Evolutionary conservation across 1,140 invertebrate genomes (phyloP), one percentile per base, ranked within the genome.

Genomic region (Drosophila orena): DNA sequence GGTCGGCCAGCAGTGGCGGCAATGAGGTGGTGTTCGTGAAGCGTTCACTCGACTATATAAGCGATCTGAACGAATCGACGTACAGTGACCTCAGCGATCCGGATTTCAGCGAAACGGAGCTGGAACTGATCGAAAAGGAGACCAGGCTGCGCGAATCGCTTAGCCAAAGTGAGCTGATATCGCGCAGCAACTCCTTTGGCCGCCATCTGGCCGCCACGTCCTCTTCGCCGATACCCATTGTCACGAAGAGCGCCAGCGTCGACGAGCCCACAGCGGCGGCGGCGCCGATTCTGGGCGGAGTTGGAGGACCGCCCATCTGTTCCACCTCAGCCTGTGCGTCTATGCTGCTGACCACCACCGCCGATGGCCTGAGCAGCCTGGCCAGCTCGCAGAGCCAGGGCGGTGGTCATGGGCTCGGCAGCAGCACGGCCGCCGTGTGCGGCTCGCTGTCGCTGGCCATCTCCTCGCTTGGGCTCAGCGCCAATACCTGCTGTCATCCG

Each of bases 61-160:
- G 92, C 83, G 94, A 94, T 81, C 92, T 94, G 61, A 94, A 93
- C 79, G 93, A 94, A 90, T 93, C 93, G 0, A 94, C 94, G n/a
- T 94, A 94, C 88, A 94, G 94, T 75, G 94, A 94, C 75, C 92
- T 94, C 65, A 94, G 94, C 75, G 94, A 94, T 92, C 93, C 94
- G 69, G 94, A 94, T 79, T 92, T 94, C 47, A 94, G 93, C 70
- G 94, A 94, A 86, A 93, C 93, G 3, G 94, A 94, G 69, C 56
- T 94, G 77, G 94, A 94, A 79, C 93, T 93, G 2, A 93, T 94
- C 35, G 94, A 94, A 78, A 94, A 94, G 78, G 91, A 92, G 77
- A 92, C 83, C 4, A 74, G 91, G 3, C 27, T 92, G 56, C 77
- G 91, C 8, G 90, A 92, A 70, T 91, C 91, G 10, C 72, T 92